Percentiles rank a stretch among this genome's conserved stretches.
These are phyloP conservation scores for Cyphomyrmex costatus DNA, from an alignment of 1,140 invertebrate species.

Conservation along the genomic window DNA sequence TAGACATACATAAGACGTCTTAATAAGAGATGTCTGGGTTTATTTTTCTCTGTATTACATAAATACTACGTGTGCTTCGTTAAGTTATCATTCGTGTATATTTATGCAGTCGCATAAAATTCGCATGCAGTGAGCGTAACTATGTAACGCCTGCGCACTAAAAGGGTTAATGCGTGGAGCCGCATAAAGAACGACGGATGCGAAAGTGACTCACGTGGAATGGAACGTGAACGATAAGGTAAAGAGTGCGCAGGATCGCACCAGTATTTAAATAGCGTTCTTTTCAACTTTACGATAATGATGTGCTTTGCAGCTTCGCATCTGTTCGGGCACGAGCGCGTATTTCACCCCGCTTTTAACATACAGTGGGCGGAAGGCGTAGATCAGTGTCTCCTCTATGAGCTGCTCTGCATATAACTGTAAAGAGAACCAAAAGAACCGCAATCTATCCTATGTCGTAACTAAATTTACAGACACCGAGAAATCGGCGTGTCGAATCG, in stretches of 20 bases:
- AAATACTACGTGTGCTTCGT: neutral
- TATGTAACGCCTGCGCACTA: neutral
- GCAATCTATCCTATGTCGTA: slow-evolving; percentile 8
- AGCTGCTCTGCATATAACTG: slow-evolving; percentile 23
- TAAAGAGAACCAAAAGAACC: slow-evolving; percentile 9
- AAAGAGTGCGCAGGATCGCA: neutral
- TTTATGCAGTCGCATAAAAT: slow-evolving; percentile 18
- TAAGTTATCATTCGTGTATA: slow-evolving; percentile 5
- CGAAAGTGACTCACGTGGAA: slow-evolving; percentile 34
- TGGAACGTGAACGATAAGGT: slow-evolving; percentile 49
- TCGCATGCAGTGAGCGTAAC: neutral
- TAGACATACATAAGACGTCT: too few relatives aligned
- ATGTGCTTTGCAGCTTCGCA: too few relatives aligned
- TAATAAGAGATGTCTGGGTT: neutral
- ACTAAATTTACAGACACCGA: slow-evolving; percentile 32
- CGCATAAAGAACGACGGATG: slow-evolving; percentile 23
- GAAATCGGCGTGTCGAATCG: slow-evolving; percentile 30
- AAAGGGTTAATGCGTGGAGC: slow-evolving; percentile 22
- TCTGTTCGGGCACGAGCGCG: slow-evolving; percentile 24
- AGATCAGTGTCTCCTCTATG: slow-evolving; percentile 42
- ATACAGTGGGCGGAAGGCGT: slow-evolving; percentile 53
- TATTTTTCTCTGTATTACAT: neutral
- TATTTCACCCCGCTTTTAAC: slow-evolving; percentile 48
- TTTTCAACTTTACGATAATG: slow-evolving; percentile 50
- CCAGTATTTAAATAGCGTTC: slow-evolving; percentile 43